phyloP scores from a whole-genome alignment of 2,888 invertebrate species.

The Xestia xanthographa region DNA sequence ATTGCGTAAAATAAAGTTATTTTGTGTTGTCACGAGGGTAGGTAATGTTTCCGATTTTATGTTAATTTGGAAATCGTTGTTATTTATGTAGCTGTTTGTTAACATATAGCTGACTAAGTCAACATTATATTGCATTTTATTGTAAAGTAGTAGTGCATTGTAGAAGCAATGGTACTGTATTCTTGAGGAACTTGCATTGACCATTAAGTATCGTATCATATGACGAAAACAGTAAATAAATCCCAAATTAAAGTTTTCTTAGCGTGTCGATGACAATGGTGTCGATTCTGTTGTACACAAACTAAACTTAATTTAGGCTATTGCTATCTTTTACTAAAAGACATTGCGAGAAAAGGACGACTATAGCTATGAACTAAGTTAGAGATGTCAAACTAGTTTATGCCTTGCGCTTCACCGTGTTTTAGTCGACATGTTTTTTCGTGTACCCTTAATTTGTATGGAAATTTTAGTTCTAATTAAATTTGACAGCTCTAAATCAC shows the following conservation, averaged over 20 bases:
- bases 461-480: too few relatives aligned
- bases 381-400: too few relatives aligned
- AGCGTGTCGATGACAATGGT: neutral
- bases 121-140: neutral
- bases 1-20: neutral
- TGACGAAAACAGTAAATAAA: neutral
- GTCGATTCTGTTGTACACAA: too few relatives aligned
- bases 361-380: too few relatives aligned
- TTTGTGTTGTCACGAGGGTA: neutral
- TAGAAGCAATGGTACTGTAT: neutral
- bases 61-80: constrained; percentile 4
- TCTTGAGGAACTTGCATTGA: neutral
- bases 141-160: neutral
- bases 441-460: too few relatives aligned
- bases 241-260: neutral
- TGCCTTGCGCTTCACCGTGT: too few relatives aligned
- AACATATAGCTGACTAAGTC: too few relatives aligned
- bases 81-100: neutral
- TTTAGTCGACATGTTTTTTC: too few relatives aligned
- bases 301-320: too few relatives aligned
- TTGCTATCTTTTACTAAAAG: too few relatives aligned
- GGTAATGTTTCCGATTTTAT: neutral
- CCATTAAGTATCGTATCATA: neutral
- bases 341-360: too few relatives aligned
- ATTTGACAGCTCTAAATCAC: too few relatives aligned